Percentiles rank a stretch among this genome's conserved stretches.
Evolutionary conservation across 2,888 invertebrate species (phyloP).

Genomic region (Argyra leucocephala): DNA sequence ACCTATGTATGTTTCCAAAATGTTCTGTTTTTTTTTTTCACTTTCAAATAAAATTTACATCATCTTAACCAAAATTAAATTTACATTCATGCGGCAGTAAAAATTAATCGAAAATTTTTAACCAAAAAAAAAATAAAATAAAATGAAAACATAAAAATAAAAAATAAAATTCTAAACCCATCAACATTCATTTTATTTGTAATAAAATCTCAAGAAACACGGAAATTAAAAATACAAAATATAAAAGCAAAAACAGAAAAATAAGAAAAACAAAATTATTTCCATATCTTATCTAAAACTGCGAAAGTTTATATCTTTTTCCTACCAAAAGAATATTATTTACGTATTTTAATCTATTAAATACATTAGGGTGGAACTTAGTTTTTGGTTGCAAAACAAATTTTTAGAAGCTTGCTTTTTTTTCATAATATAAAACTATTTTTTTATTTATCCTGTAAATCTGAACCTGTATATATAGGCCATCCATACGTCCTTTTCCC

Average conservation of each 20-base stretch:
- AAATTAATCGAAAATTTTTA: background rate
- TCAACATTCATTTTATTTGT: slow-evolving; percentile 6
- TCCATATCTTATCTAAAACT: slow-evolving; percentile 3
- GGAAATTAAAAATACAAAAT: background rate
- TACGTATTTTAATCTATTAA: background rate
- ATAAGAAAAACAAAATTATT: background rate
- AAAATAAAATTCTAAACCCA: too few relatives aligned
- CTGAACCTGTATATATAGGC: too few relatives aligned
- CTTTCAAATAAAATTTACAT: background rate
- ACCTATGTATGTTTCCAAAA: too few relatives aligned
- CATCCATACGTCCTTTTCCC: too few relatives aligned
- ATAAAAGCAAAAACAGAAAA: background rate
- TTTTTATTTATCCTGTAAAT: too few relatives aligned
- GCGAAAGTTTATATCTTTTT: background rate
- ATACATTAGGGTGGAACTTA: too few relatives aligned
- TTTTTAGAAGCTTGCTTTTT: too few relatives aligned
- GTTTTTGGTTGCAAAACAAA: too few relatives aligned
- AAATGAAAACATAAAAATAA: background rate
- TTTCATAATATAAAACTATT: too few relatives aligned
- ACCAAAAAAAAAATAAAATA: background rate
- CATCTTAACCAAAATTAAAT: background rate
- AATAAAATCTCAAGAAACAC: slow-evolving; percentile 2
- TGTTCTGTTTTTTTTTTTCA: background rate
- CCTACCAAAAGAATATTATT: background rate
- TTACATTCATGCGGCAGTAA: slow-evolving; percentile 3